Conservation (phyloP, 2,888 invertebrate genomes). For the Drosophila merina region DNA sequence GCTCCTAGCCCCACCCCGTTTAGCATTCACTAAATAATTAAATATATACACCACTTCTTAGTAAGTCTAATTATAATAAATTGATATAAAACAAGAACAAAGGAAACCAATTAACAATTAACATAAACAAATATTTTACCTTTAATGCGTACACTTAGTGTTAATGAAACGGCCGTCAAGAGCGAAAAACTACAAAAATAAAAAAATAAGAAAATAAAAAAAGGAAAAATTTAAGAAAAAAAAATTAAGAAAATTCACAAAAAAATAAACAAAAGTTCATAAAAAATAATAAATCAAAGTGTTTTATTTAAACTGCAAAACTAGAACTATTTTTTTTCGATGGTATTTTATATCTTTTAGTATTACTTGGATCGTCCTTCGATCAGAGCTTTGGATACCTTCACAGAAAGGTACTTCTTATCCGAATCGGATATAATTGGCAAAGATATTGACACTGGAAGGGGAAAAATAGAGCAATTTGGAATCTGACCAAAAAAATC, state of each 20-base stretch:
- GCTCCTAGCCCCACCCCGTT: conserved; percentile 2
- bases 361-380: too few species aligned
- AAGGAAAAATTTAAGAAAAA: conserved; percentile 25
- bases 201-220: conserved; percentile 10
- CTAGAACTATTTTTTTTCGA: too few species aligned
- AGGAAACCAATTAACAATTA: conserved; percentile 50
- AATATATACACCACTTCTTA: conserved; percentile 44
- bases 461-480: too few species aligned
- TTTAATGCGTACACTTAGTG: conserved; percentile 70
- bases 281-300: not conserved
- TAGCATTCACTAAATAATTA: conserved; percentile 11
- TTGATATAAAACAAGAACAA: conserved; percentile 2
- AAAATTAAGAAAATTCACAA: conserved; percentile 7
- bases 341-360: too few species aligned
- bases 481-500: too few species aligned
- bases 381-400: too few species aligned
- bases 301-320: not conserved
- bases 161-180: conserved; percentile 49
- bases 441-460: too few species aligned
- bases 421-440: too few species aligned
- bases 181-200: conserved; percentile 21
- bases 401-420: too few species aligned
- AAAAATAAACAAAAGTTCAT: conserved; percentile 27
- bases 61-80: conserved; percentile 44
- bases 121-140: conserved; percentile 60